phyloP scores from a whole-genome alignment of 2,797 vertebrate species.

The Alexandromys oeconomus region DNA sequence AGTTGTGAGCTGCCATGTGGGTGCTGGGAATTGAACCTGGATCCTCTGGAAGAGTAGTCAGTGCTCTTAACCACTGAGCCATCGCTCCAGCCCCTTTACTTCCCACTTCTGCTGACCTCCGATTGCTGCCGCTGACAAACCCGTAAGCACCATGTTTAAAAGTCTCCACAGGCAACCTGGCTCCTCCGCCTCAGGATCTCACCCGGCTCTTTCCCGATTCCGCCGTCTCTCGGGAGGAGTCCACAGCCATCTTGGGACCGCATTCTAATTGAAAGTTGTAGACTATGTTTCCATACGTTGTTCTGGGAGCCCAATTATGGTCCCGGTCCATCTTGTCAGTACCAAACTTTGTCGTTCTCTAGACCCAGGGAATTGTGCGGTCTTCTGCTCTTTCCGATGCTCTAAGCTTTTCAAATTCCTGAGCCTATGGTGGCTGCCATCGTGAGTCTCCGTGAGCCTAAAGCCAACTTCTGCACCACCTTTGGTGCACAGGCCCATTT shows the following conservation, averaged over 20 bases:
- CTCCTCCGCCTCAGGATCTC: not conserved
- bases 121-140: not conserved
- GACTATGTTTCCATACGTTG: not conserved
- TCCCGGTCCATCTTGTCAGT: not conserved
- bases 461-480: not conserved
- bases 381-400: not conserved
- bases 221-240: fast-evolving
- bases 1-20: no score
- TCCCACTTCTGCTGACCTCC: not conserved
- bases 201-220: no score
- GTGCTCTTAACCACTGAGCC: no score
- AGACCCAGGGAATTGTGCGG: not conserved
- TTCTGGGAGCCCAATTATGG: not conserved
- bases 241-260: not conserved
- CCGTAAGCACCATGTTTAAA: not conserved
- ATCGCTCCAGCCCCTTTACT: not conserved
- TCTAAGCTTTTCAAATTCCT: not conserved
- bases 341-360: not conserved
- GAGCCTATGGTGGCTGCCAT: not conserved
- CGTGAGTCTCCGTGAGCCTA: not conserved
- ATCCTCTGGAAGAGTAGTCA: no score
- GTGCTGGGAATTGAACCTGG: no score
- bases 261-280: not conserved
- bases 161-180: not conserved
- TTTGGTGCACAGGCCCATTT: not conserved